These are phyloP conservation scores for Dallia pectoralis DNA, from an alignment of 2,797 vertebrate genomes.

Conservation along the genomic window DNA sequence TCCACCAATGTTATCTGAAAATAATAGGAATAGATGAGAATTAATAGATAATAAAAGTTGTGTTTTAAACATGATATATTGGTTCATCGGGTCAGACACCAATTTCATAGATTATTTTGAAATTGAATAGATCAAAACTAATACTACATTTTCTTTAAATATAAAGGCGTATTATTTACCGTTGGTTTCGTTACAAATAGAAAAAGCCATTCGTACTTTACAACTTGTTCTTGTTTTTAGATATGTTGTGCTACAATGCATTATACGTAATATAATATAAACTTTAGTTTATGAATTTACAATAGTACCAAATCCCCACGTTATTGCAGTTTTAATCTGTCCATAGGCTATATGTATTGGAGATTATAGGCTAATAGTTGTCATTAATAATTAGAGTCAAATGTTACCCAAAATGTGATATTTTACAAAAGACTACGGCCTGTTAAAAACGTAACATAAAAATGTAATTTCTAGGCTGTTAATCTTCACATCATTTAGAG, in stretches of 20 bases:
- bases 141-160: background rate
- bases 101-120: background rate
- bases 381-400: too few relatives aligned
- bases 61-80: background rate
- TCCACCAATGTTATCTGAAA: constrained; percentile 46
- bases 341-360: background rate
- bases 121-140: background rate
- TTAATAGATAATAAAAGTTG: background rate
- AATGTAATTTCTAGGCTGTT: background rate
- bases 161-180: background rate
- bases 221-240: background rate
- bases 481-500: too few relatives aligned
- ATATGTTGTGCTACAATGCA: background rate
- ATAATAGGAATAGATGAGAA: background rate
- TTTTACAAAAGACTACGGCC: background rate
- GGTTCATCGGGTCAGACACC: background rate
- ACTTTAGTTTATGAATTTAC: background rate
- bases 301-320: background rate
- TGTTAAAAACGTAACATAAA: background rate
- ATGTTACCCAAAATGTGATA: background rate
- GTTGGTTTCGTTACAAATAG: background rate
- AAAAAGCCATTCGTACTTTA: background rate
- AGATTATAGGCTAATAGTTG: background rate
- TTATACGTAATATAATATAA: background rate
- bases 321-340: background rate